A percentile compares a stretch with the other conserved stretches of the same genome.
Evolutionary conservation across 2,888 invertebrate species (phyloP).

Genomic region (Loripinus fragilis): DNA sequence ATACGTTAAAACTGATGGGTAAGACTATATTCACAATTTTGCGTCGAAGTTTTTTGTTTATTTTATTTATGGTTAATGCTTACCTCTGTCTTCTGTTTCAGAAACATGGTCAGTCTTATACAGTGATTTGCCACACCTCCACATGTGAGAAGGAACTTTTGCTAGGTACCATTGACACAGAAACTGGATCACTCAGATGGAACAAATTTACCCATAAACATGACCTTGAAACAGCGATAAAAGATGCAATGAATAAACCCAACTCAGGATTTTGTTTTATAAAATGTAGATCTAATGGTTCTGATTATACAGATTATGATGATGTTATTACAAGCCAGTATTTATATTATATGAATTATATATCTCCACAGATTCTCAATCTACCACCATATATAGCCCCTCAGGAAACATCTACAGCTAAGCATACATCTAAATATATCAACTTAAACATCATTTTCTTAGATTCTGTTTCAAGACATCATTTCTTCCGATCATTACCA

Average conservation of each 20-base stretch:
- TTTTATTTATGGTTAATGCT: no score
- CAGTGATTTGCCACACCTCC: constrained; percentile 31
- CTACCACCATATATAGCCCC: constrained; percentile 33
- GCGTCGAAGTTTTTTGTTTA: no score
- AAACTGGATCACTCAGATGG: constrained; percentile 10
- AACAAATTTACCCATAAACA: neutral
- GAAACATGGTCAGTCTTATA: constrained; percentile 21
- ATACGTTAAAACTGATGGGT: no score
- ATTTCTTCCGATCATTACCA: constrained; percentile 73
- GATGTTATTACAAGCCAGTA: neutral
- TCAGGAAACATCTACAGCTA: neutral
- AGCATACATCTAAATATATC: constrained; percentile 17
- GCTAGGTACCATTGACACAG: constrained; percentile 27
- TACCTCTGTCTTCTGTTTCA: neutral
- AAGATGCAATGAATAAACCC: neutral
- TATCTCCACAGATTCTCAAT: constrained; percentile 42
- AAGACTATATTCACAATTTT: no score
- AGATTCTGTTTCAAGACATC: constrained; percentile 75
- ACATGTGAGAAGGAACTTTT: constrained; percentile 24
- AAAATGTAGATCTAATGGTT: constrained; percentile 8
- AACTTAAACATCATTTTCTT: constrained; percentile 73
- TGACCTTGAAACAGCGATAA: constrained; percentile 24
- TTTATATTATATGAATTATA: neutral
- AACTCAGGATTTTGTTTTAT: constrained; percentile 44
- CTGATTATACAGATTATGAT: neutral